A percentile compares a stretch with the other conserved stretches of the same genome.
Conservation (phyloP, 37 sponge, comb jelly and placozoan species). For the Oscarella lobularis region DNA sequence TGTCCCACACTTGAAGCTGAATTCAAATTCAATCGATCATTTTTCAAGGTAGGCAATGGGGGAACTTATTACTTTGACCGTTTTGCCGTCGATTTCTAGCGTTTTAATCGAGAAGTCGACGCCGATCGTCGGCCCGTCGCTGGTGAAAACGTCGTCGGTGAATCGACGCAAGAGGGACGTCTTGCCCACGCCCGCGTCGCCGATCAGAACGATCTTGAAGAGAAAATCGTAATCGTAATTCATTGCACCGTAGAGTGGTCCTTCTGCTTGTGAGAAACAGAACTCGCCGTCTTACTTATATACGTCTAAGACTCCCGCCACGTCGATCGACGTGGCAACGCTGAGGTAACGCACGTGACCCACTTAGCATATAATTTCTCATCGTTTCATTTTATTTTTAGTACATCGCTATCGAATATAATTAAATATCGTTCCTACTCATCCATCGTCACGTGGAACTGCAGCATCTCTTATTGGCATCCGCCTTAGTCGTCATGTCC, state of each 20-base stretch:
- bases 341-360: not conserved
- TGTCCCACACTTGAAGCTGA: constrained; percentile 92
- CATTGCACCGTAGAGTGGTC: too few species aligned
- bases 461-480: not conserved
- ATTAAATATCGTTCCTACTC: not conserved
- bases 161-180: constrained; percentile 21
- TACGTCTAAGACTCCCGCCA: not conserved
- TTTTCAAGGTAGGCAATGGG: not conserved
- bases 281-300: too few species aligned
- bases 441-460: not conserved
- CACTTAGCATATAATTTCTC: not conserved
- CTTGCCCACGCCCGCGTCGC: constrained; percentile 29
- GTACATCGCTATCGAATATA: not conserved
- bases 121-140: constrained; percentile 77
- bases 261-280: too few species aligned
- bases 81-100: constrained; percentile 50
- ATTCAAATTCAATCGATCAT: not conserved
- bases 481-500: not conserved
- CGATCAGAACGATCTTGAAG: constrained; percentile 32
- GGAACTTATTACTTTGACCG: constrained; percentile 49
- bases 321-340: not conserved
- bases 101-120: constrained; percentile 84
- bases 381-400: not conserved
- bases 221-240: constrained; percentile 26
- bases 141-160: constrained; percentile 29